These are phyloP conservation scores for Astyanax mexicanus DNA, from an alignment of 2,797 vertebrate species.

Conservation along the genomic window DNA sequence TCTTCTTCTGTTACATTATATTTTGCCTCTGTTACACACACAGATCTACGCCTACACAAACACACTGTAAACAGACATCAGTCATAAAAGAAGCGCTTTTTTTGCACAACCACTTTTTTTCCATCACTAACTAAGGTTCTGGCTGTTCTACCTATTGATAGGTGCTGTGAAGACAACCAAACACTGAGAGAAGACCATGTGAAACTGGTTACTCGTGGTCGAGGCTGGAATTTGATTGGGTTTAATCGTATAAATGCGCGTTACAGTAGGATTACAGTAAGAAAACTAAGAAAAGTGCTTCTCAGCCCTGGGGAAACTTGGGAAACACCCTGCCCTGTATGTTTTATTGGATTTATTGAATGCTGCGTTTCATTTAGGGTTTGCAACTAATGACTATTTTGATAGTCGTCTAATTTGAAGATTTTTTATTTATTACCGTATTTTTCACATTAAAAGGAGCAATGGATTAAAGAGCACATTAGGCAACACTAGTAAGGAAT, in stretches of 20 bases:
- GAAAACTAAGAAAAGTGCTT: no score
- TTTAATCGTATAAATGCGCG: not conserved
- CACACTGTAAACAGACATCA: not conserved
- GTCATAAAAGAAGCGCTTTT: constrained; percentile 1
- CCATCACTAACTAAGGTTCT: constrained; percentile 1
- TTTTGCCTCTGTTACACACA: not conserved
- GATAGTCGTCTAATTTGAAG: no score
- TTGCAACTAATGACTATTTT: no score
- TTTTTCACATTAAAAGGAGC: no score
- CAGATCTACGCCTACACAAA: not conserved
- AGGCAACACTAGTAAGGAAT: no score
- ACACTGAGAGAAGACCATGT: not conserved
- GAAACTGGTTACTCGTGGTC: constrained; percentile 8
- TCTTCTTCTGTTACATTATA: constrained; percentile 19
- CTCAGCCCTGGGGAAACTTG: no score
- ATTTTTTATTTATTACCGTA: no score
- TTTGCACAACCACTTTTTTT: constrained; percentile 17
- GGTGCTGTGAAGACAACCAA: constrained; percentile 12
- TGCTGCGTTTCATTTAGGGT: no score
- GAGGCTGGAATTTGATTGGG: not conserved
- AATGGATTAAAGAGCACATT: no score
- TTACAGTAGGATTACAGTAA: no score
- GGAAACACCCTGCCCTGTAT: no score
- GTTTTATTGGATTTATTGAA: no score
- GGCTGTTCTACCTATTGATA: constrained; percentile 16